phyloP scores from a whole-genome alignment of 2,797 vertebrate species.

The Hemitrygon akajei region DNA sequence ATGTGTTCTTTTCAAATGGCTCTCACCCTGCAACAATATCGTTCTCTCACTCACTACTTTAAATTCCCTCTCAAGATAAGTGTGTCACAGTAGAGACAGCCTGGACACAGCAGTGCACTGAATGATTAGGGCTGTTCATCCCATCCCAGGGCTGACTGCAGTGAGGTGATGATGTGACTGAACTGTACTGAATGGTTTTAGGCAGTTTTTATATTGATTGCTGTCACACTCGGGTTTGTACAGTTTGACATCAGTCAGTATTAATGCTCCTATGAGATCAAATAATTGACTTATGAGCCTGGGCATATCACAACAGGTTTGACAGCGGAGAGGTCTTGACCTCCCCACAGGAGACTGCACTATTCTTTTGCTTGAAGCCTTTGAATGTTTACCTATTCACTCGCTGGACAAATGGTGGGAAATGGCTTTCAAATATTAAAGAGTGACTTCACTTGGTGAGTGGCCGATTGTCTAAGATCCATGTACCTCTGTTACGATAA shows the following conservation, averaged over 20 bases:
- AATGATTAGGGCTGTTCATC: background rate
- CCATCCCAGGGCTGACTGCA: background rate
- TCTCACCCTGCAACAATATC: no score
- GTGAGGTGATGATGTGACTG: constrained; percentile 16
- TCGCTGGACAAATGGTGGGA: constrained; percentile 44
- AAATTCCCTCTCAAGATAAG: background rate
- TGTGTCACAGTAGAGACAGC: background rate
- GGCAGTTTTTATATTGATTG: constrained; percentile 61
- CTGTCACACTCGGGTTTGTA: constrained; percentile 57
- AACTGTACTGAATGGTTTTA: constrained; percentile 51
- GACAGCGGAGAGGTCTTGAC: constrained; percentile 60
- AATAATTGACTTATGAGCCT: constrained; percentile 59
- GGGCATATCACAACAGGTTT: constrained; percentile 58
- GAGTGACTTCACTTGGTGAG: background rate
- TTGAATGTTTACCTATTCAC: constrained; percentile 42
- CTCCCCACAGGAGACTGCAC: background rate
- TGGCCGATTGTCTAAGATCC: background rate
- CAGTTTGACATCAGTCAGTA: constrained; percentile 63
- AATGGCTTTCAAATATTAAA: constrained; percentile 38
- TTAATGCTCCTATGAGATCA: constrained; percentile 60
- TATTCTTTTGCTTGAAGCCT: constrained; percentile 35
- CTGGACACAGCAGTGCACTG: constrained; percentile 11
- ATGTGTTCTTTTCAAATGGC: no score
- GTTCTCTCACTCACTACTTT: no score
- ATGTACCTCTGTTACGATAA: background rate